phyloP scores from a whole-genome alignment of 2,888 invertebrate species.

The Antheraea yamamai region DNA sequence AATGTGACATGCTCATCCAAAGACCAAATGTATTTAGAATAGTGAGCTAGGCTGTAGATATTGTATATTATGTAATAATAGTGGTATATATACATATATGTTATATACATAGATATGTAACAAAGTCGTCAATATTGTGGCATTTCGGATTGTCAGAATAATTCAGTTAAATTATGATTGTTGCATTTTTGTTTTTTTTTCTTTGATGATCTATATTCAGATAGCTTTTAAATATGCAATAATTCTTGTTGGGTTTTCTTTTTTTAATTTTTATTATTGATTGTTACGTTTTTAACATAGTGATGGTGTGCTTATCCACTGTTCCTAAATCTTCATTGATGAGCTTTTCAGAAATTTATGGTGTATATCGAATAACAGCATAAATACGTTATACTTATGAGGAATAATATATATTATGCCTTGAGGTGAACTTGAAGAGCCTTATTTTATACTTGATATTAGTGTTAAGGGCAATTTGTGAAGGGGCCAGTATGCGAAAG shows the following conservation, averaged over 20 bases:
- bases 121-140: conserved; percentile 52
- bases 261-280: conserved; percentile 60
- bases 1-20: conserved; percentile 80
- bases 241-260: conserved; percentile 52
- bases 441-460: conserved; percentile 62
- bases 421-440: conserved; percentile 59
- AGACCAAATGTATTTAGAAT: conserved; percentile 80
- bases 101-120: conserved; percentile 46
- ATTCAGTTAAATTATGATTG: conserved; percentile 43
- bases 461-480: conserved; percentile 62
- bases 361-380: conserved; percentile 38
- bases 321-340: conserved; percentile 59
- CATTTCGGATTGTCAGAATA: conserved; percentile 57
- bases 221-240: conserved; percentile 48
- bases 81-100: conserved; percentile 53
- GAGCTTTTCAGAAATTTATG: conserved; percentile 47
- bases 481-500: conserved; percentile 66
- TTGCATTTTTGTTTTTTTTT: conserved; percentile 47
- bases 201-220: conserved; percentile 32
- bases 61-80: conserved; percentile 61
- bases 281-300: conserved; percentile 62
- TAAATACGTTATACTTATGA: conserved; percentile 46
- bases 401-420: conserved; percentile 53
- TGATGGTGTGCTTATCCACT: conserved; percentile 49
- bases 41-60: conserved; percentile 72